Base-by-base conservation (phyloP, 2,113 vertebrate genomes). In the Pavo muticus region DNA sequence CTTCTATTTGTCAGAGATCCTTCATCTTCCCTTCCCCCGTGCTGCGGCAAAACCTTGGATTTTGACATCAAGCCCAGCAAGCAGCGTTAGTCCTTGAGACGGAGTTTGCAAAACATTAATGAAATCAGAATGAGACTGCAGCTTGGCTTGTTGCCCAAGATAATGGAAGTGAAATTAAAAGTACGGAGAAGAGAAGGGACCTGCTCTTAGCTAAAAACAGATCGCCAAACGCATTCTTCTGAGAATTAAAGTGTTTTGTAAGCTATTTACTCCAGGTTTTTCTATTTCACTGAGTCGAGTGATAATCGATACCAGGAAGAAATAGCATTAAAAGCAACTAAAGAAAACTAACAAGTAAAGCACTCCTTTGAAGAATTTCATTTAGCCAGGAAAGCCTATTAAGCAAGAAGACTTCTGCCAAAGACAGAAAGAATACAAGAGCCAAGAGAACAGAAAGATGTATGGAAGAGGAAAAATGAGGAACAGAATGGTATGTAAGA, bases 81-180 rank as follows among this genome's bases (percentile, higher is more conserved):
- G 92, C 70, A 95, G 40, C 21, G 1, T 77, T 80, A 93, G 96
- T 92, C 84, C 95, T 91, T 91, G 83, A 92, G 93, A 73, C 57
- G 80, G 76, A 80, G 89, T 94, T 93, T 93, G 85, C 94, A 97
- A 97, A 95, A 88, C 68, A 54, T 90, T 96, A 97, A 91, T 63
- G 94, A 96, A 96, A 91, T 95, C 91, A 95, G 82, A 94, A 93
- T 96, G 93, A 94, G 87, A 94, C 95, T 92, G 96, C 96, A 97
- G 87, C 52, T 97, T 96, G 96, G 96, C 96, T 86, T 90, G 61
- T 39, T 92, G 94, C 90, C 94, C 84, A 70, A 56, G 76, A 69
- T 94, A 96, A 78, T 88, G 69, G 94, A 90, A 96, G 52, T 50
- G 67, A 95, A 97, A 92, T 94, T 88, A 75, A 45, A 93, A 90